These are phyloP conservation scores for Urechis unicinctus DNA, from an alignment of 2,888 invertebrate species.

Conservation along the genomic window DNA sequence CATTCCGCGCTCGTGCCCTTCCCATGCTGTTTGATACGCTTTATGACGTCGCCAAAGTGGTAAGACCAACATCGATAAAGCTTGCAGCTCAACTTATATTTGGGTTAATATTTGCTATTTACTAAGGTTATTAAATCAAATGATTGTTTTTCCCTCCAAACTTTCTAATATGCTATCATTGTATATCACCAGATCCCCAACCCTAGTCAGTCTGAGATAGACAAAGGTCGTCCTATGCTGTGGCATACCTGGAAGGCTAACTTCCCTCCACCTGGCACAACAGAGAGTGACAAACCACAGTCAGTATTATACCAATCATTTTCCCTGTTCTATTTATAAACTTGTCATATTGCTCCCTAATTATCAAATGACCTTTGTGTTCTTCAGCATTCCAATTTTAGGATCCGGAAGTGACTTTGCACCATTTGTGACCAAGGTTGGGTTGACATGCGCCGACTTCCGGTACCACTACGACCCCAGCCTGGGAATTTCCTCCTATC, in stretches of 20 bases:
- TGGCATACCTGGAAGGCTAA: conserved; percentile 41
- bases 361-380: no score
- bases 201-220: conserved; percentile 34
- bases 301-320: not conserved
- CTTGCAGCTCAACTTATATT: not conserved
- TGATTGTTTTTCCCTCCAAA: no score
- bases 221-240: conserved; percentile 28
- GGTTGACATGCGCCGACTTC: conserved; percentile 52
- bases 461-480: conserved; percentile 35
- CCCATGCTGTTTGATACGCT: conserved; percentile 33
- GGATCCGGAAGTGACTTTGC: conserved; percentile 53
- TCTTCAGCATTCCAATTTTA: conserved; percentile 31
- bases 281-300: conserved; percentile 10
- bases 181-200: conserved; percentile 28
- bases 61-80: conserved; percentile 9
- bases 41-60: conserved; percentile 46
- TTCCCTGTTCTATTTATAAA: not conserved
- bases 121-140: no score
- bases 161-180: no score
- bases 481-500: conserved; percentile 36
- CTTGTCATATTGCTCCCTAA: not conserved
- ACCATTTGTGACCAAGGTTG: conserved; percentile 49
- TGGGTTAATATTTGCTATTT: not conserved
- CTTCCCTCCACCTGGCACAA: conserved; percentile 12
- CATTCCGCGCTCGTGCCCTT: conserved; percentile 35